These are phyloP conservation scores for Pygoscelis antarcticus DNA, from an alignment of 2,113 vertebrate genomes.

Conservation along the genomic window DNA sequence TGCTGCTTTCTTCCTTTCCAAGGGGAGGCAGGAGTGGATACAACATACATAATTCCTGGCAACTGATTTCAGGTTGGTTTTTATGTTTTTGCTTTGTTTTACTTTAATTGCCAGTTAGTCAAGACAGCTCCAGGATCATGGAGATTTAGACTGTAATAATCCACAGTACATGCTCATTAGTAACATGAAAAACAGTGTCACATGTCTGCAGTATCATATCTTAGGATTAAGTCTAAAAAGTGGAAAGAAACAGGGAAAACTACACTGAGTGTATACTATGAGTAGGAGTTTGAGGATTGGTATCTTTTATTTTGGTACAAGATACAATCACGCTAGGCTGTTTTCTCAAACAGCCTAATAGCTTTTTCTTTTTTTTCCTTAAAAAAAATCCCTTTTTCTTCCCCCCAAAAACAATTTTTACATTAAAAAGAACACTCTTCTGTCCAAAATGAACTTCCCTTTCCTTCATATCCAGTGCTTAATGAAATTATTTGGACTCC, in stretches of 20 bases:
- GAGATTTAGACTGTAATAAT: not conserved
- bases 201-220: not conserved
- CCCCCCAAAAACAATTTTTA: not conserved
- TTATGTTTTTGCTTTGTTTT: not conserved
- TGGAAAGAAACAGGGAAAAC: not conserved
- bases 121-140: not conserved
- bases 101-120: not conserved
- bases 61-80: not conserved
- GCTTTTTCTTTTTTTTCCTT: no score
- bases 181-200: not conserved
- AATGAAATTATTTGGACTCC: not conserved
- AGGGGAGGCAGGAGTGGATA: not conserved
- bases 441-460: not conserved
- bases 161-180: not conserved
- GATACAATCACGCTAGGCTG: not conserved
- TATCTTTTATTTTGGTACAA: not conserved
- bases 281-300: not conserved
- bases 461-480: not conserved
- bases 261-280: not conserved
- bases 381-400: not conserved
- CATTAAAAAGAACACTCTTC: not conserved
- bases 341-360: not conserved
- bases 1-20: not conserved
- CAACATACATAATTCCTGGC: not conserved
- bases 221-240: not conserved